These are phyloP conservation scores for Himalopsyche anomala DNA, from an alignment of 2,888 invertebrate genomes.

Conservation along the genomic window DNA sequence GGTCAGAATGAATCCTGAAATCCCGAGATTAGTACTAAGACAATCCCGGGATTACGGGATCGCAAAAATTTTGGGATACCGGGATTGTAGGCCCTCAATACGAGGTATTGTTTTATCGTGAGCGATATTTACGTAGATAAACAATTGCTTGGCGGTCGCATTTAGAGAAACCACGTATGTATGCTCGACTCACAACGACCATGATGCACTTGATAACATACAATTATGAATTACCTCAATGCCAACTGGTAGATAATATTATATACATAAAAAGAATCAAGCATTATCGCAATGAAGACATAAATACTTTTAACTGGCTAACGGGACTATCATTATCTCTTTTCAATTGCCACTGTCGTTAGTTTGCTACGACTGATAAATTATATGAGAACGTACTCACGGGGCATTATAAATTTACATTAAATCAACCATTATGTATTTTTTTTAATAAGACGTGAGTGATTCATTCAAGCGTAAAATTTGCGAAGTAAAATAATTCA, in stretches of 20 bases:
- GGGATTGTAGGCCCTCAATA: no score
- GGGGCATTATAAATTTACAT: no score
- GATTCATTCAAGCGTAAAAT: no score
- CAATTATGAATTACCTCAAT: constrained; percentile 6
- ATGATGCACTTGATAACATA: constrained; percentile 4
- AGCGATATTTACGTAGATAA: neutral
- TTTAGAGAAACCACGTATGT: neutral
- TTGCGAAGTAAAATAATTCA: no score
- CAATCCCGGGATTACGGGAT: no score
- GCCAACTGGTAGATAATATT: neutral
- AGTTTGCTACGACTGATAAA: neutral
- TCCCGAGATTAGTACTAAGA: no score
- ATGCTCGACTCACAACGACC: neutral
- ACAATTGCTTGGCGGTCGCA: neutral
- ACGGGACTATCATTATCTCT: neutral
- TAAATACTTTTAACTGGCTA: neutral
- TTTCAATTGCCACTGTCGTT: neutral
- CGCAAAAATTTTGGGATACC: no score
- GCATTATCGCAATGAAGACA: neutral
- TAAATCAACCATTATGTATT: no score
- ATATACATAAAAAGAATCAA: neutral
- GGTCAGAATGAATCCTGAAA: no score
- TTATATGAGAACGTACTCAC: neutral
- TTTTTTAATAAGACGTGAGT: no score
- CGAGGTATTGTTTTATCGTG: no score